Evolutionary conservation across 2,113 vertebrate species (phyloP), one percentile per base, ranked within the genome.

Genomic region (Platycercus adscitus): DNA sequence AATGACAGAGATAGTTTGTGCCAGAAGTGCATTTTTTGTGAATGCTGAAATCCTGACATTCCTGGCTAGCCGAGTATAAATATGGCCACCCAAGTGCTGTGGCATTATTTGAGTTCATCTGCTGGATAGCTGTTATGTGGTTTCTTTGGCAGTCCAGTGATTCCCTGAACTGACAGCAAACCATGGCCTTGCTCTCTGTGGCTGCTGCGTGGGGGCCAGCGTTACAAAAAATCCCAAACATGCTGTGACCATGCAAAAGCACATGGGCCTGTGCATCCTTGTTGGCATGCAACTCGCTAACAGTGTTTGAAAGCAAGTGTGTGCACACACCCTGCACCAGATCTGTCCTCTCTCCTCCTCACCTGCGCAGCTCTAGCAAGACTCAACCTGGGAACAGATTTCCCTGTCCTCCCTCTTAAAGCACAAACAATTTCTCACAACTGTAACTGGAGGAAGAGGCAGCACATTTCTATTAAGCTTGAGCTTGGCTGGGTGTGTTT

Each of bases 51-150:
- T 96, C 83, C 83, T 95, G 93, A 96, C 95, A 94, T 96, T 96
- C 95, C 91, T 97, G 93, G 93, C 96, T 87, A 93, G 81, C 73
- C 73, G 88, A 95, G 31, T 91, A 92, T 95, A 96, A 96, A 97
- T 95, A 96, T 96, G 96, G 95, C 96, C 96, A 97, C 96, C 96
- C 95, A 97, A 97, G 92, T 69, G 47, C 77, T 79, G 73, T 95
- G 96, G 92, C 96, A 97, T 94, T 93, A 78, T 70, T 88, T 25
- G 77, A 94, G 92, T 93, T 96, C 86, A 95, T 96, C 94, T 87
- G 88, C n/a, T 2, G 86, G 86, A 68, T 75, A 64, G 72, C 61
- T 85, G 86, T 81, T 91, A 81, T 86, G 89, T 76, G 69, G 90
- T 90, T 93, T 93, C 77, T 93, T 93, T 91, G 90, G 92, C 95